Evolutionary conservation across 2,797 vertebrate genomes (phyloP).

Genomic region (Naso thynnoides): DNA sequence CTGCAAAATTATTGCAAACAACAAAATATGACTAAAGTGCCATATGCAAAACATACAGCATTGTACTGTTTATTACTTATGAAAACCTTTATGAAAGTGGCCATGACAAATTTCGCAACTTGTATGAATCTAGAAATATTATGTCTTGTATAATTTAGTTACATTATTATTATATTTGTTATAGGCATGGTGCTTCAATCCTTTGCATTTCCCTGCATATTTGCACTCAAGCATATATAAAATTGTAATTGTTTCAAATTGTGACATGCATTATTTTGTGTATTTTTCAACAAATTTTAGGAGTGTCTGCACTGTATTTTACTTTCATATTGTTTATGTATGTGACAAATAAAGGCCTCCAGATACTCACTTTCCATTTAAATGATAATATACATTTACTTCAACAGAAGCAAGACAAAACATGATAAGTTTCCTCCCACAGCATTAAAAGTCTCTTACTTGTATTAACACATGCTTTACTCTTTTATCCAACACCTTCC

Average conservation of each 20-base stretch:
- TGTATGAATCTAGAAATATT: not conserved
- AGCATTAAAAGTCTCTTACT: not conserved
- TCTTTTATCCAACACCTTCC: constrained; percentile 7
- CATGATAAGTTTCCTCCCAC: not conserved
- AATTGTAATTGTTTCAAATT: not conserved
- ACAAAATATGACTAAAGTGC: not conserved
- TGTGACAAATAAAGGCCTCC: not conserved
- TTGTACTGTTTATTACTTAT: too few relatives aligned
- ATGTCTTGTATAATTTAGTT: not conserved
- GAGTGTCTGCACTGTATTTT: not conserved
- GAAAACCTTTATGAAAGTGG: not conserved
- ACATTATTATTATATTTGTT: not conserved
- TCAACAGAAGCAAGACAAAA: not conserved
- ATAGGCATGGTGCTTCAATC: not conserved
- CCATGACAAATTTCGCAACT: not conserved
- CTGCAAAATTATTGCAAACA: not conserved
- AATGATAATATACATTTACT: not conserved
- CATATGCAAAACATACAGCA: not conserved
- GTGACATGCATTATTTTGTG: not conserved
- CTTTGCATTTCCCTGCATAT: not conserved
- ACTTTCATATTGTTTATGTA: not conserved
- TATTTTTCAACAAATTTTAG: too few relatives aligned
- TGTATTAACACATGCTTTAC: not conserved
- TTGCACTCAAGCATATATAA: not conserved
- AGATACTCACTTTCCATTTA: not conserved